These are phyloP conservation scores for Platyura marginata DNA, from an alignment of 1,140 invertebrate species.

Conservation along the genomic window DNA sequence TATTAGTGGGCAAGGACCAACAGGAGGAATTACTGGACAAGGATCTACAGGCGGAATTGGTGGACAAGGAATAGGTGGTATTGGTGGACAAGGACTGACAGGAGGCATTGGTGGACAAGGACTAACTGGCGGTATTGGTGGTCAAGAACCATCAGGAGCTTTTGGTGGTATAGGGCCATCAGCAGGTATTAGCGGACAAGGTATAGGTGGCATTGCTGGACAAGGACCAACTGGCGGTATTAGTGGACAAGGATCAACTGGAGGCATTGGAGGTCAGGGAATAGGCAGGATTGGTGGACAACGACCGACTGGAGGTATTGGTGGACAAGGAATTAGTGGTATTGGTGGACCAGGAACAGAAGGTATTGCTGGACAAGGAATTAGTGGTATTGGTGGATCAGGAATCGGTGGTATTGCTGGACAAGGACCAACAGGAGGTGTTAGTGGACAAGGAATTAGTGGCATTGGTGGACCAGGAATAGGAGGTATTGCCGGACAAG, in stretches of 20 bases:
- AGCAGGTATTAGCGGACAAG: too few species aligned
- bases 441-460: background rate
- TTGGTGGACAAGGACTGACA: too few species aligned
- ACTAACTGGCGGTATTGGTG: too few species aligned
- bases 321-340: background rate
- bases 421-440: background rate
- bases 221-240: background rate
- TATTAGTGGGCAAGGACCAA: background rate
- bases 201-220: background rate
- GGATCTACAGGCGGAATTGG: too few species aligned
- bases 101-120: too few species aligned
- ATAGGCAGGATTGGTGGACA: background rate
- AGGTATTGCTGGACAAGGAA: slow-evolving; percentile 9
- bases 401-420: slow-evolving; percentile 1
- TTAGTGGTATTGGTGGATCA: slow-evolving; percentile 12
- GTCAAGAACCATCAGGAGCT: too few species aligned
- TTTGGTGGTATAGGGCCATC: too few species aligned
- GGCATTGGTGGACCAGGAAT: slow-evolving; percentile 1
- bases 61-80: too few species aligned
- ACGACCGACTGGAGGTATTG: too few species aligned
- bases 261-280: background rate
- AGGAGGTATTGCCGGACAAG: background rate
- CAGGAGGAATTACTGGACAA: too few species aligned
- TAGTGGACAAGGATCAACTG: background rate
- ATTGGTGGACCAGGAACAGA: slow-evolving; percentile 8